Evolutionary conservation across 2,888 invertebrate genomes (phyloP).

Genomic region (Drosophila pseudotalamancana): DNA sequence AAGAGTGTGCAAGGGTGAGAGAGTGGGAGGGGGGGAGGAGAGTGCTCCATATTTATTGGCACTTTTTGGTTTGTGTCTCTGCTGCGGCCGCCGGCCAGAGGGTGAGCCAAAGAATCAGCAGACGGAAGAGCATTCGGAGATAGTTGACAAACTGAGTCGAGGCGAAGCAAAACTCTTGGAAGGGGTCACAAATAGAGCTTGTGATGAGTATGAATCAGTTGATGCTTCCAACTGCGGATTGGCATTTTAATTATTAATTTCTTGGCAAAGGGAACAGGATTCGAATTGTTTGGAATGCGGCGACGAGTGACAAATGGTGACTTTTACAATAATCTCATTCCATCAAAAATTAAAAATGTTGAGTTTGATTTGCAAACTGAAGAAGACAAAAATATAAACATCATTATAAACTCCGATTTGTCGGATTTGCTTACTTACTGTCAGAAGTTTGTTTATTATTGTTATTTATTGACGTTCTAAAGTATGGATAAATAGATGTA

Average conservation of each 20-base stretch:
- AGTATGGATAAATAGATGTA: too few species aligned
- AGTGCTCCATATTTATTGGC: constrained; percentile 80
- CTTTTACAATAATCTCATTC: constrained; percentile 1
- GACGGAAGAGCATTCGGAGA: constrained; percentile 38
- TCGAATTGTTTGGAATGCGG: constrained; percentile 7
- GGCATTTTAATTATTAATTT: constrained; percentile 75
- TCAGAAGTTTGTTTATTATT: too few species aligned
- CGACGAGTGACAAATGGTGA: constrained; percentile 50
- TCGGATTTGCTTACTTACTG: too few species aligned
- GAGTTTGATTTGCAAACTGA: neutral
- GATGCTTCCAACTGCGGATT: constrained; percentile 62
- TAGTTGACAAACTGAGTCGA: constrained; percentile 58
- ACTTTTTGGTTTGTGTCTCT: constrained; percentile 62
- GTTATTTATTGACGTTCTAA: too few species aligned
- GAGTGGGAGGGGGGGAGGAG: constrained; percentile 21
- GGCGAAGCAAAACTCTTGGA: neutral
- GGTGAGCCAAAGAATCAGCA: constrained; percentile 6
- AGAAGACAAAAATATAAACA: neutral
- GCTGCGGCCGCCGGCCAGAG: constrained; percentile 9
- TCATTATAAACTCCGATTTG: neutral
- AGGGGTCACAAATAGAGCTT: constrained; percentile 1
- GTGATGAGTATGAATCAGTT: constrained; percentile 55
- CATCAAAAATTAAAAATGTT: neutral
- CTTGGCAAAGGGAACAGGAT: constrained; percentile 11
- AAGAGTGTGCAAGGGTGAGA: constrained; percentile 21